Percentiles rank a stretch among this genome's conserved stretches.
Evolutionary conservation across 2,888 invertebrate species (phyloP).

Genomic region (Eupithecia pulchellata): DNA sequence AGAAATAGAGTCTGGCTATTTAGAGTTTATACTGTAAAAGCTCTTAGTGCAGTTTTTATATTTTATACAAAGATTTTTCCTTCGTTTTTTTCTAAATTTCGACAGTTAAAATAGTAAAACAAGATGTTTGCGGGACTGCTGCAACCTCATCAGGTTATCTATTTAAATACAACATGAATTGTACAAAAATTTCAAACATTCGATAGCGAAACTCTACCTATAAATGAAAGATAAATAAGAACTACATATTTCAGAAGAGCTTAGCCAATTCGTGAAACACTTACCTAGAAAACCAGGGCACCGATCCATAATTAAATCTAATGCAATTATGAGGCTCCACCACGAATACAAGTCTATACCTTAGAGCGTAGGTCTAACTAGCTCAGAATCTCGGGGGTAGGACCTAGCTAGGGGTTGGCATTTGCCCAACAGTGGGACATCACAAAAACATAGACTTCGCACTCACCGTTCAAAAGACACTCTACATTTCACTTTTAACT

Average conservation of each 20-base stretch:
- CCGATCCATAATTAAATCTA: conserved; percentile 28
- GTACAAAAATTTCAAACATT: no score
- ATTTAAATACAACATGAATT: no score
- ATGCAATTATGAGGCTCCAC: background rate
- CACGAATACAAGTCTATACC: background rate
- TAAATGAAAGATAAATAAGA: no score
- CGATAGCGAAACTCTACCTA: no score
- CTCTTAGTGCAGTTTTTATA: no score
- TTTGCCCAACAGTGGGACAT: background rate
- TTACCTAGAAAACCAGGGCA: conserved; percentile 26
- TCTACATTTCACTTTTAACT: conserved; percentile 30
- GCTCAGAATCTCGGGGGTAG: background rate
- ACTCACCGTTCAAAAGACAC: conserved; percentile 27
- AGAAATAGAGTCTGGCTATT: no score
- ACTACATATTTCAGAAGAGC: background rate
- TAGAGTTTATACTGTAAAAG: no score
- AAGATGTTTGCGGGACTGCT: no score
- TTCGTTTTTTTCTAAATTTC: no score
- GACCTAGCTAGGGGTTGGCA: background rate
- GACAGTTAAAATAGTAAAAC: no score
- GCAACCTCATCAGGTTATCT: no score
- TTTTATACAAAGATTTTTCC: no score
- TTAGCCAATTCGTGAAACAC: background rate
- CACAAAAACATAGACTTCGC: conserved; percentile 19
- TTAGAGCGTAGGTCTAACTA: background rate